phyloP scores from a whole-genome alignment of 2,797 vertebrate genomes.

The Lutjanus campechanus region DNA sequence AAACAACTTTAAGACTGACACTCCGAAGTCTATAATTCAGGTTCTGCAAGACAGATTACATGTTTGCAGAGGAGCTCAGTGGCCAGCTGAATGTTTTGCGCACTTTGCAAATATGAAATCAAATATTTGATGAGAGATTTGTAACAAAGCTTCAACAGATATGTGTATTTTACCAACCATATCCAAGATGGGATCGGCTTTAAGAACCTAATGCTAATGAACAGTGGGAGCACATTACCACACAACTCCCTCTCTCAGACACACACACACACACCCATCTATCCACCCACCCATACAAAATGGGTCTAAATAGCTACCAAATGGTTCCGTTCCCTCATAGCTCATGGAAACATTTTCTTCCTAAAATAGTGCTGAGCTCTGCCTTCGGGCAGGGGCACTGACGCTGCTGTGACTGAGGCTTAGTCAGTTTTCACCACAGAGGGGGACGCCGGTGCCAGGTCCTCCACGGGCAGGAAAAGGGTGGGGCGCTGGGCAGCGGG shows the following conservation, averaged over 20 bases:
- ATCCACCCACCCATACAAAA: conserved; percentile 55
- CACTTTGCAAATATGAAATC: neutral
- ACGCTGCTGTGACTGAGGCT: conserved; percentile 67
- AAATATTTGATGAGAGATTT: neutral
- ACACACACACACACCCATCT: conserved; percentile 9
- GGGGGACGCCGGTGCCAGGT: conserved; percentile 55
- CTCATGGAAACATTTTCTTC: conserved; percentile 82
- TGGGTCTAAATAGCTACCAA: conserved; percentile 77
- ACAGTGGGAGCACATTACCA: conserved; percentile 26
- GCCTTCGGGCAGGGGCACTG: conserved; percentile 71
- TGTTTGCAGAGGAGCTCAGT: neutral
- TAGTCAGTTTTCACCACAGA: conserved; percentile 62
- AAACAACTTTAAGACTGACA: neutral
- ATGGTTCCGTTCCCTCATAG: conserved; percentile 71
- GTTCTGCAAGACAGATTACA: neutral
- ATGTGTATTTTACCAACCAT: neutral
- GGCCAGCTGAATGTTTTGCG: neutral
- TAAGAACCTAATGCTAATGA: conserved; percentile 1
- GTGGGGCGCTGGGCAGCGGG: conserved; percentile 42
- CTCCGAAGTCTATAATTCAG: neutral
- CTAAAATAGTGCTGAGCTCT: conserved; percentile 76
- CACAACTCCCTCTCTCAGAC: neutral
- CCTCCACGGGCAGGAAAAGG: conserved; percentile 64
- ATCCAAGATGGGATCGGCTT: neutral
- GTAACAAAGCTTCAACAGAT: neutral